Conservation (phyloP, 2,113 vertebrate genomes). For the Ellobius talpinus region DNA sequence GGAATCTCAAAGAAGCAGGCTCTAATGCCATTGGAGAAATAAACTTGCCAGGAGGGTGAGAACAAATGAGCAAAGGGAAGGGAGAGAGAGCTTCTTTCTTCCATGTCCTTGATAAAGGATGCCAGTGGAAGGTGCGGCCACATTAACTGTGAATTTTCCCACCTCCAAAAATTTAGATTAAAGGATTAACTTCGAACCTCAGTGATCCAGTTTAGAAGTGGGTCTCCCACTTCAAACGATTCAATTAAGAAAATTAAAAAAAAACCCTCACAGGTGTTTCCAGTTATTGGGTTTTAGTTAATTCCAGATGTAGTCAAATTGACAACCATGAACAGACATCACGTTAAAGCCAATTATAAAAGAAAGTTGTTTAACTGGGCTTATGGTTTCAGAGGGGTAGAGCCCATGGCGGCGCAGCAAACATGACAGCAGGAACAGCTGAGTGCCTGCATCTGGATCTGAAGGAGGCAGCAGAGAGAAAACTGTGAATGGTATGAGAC, state of each 20-base stretch:
- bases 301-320: neutral
- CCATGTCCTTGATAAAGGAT: neutral
- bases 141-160: neutral
- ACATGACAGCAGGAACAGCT: neutral
- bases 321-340: neutral
- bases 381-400: neutral
- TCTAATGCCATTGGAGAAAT: neutral
- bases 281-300: neutral
- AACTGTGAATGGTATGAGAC: neutral
- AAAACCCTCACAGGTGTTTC: neutral
- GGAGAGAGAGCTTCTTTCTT: neutral
- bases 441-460: neutral
- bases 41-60: neutral
- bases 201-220: neutral
- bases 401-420: no score
- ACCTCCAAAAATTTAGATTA: neutral
- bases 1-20: neutral
- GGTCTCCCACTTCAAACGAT: neutral
- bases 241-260: neutral
- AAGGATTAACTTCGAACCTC: neutral
- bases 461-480: neutral
- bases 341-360: neutral
- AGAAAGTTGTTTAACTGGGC: neutral
- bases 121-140: neutral
- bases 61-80: neutral